Evolutionary conservation across 1,140 invertebrate species (phyloP).

Genomic region (Lepidurus packardi): DNA sequence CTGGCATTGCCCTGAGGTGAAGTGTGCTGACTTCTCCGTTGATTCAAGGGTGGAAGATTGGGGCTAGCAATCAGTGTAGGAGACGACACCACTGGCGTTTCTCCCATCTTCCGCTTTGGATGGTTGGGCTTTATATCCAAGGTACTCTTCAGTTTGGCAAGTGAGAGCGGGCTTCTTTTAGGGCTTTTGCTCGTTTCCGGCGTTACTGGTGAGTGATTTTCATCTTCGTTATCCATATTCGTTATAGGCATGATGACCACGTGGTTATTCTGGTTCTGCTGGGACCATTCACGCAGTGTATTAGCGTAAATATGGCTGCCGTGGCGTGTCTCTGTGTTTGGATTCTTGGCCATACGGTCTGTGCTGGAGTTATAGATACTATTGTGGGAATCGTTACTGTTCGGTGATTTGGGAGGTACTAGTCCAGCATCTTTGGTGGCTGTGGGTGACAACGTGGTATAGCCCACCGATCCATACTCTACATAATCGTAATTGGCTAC

Average conservation of each 20-base stretch:
- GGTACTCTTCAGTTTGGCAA: background rate
- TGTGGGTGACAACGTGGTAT: constrained; percentile 24
- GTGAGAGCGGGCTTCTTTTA: background rate
- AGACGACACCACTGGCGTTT: background rate
- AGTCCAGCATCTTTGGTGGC: constrained; percentile 1
- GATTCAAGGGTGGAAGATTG: background rate
- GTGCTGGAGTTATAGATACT: background rate
- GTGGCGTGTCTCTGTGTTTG: background rate
- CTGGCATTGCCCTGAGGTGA: background rate
- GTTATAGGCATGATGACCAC: background rate
- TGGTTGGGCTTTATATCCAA: background rate
- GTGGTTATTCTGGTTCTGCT: background rate
- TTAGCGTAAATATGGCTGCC: background rate
- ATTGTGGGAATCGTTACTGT: background rate
- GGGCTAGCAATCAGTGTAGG: constrained; percentile 4
- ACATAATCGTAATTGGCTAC: background rate
- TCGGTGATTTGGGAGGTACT: background rate
- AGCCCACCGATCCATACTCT: constrained; percentile 29
- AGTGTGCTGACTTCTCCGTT: background rate
- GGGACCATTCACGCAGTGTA: background rate
- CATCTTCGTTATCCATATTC: background rate
- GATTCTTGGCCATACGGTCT: background rate
- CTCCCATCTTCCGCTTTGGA: background rate
- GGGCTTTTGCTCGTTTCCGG: background rate
- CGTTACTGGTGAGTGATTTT: background rate